A percentile compares a stretch with the other conserved stretches of the same genome.
These are phyloP conservation scores for Globodera ellingtonae DNA, from an alignment of 1,140 invertebrate genomes.

Conservation along the genomic window DNA sequence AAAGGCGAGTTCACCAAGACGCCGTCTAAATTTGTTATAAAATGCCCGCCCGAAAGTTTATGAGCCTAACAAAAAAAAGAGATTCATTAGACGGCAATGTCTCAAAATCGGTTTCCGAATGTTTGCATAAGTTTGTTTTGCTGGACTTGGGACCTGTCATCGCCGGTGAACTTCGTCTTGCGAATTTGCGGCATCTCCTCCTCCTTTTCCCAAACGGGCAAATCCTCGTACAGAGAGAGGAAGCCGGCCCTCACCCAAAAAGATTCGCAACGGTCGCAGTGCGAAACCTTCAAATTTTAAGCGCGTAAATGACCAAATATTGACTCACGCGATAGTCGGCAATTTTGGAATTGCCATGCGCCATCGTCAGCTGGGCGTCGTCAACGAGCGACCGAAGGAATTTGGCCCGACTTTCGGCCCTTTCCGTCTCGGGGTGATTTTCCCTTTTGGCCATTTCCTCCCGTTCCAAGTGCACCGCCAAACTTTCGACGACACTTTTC, in stretches of 20 bases:
- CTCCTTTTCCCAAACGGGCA: conserved; percentile 32
- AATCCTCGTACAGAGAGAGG: conserved; percentile 44
- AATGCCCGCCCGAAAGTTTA: no score
- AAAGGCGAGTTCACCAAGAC: conserved; percentile 60
- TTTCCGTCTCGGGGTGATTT: conserved; percentile 14
- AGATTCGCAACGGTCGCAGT: conserved; percentile 52
- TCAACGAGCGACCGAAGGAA: conserved; percentile 52
- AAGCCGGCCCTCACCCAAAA: conserved; percentile 61
- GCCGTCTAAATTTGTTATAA: conserved; percentile 44
- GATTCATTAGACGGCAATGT: no score
- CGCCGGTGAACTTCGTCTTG: conserved; percentile 43
- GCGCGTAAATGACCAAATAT: not conserved
- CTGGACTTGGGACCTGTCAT: conserved; percentile 46
- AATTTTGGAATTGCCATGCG: conserved; percentile 41
- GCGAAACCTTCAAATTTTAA: conserved; percentile 36
- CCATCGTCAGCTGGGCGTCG: conserved; percentile 50
- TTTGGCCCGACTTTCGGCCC: conserved; percentile 9
- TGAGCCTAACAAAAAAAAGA: no score
- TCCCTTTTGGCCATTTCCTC: conserved; percentile 7
- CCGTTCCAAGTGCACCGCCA: conserved; percentile 26
- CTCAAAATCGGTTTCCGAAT: no score
- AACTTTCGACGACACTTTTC: conserved; percentile 34
- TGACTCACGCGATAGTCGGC: conserved; percentile 27
- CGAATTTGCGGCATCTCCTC: conserved; percentile 28
- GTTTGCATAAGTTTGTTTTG: no score